Conservation (phyloP, 2,113 vertebrate genomes). For the Mionectes macconnelli region DNA sequence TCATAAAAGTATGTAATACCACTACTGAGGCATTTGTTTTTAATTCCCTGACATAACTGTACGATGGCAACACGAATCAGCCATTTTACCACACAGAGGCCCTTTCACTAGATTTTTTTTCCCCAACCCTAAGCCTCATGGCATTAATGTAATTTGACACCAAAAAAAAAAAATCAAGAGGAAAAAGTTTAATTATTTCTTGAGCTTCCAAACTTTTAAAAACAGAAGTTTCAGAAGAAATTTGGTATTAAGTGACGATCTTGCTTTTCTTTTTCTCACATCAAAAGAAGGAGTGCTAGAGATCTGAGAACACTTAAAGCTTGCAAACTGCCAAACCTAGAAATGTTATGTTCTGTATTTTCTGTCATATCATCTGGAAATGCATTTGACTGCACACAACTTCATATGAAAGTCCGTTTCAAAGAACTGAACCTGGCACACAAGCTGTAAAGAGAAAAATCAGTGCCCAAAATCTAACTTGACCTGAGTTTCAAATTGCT, state of each 20-base stretch:
- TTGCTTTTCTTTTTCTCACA: neutral
- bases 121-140: neutral
- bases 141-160: neutral
- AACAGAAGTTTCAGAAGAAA: neutral
- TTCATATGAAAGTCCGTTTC: neutral
- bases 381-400: neutral
- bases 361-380: neutral
- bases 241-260: neutral
- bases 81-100: neutral
- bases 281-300: neutral
- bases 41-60: neutral
- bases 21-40: neutral
- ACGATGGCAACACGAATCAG: neutral
- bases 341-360: neutral
- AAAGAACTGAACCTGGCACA: neutral
- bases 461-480: neutral
- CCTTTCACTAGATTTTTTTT: neutral
- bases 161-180: neutral
- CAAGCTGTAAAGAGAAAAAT: neutral
- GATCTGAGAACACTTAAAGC: neutral
- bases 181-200: neutral
- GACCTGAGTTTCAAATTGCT: neutral
- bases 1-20: neutral
- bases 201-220: neutral
- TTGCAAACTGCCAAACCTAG: neutral